Evolutionary conservation across 2,113 vertebrate genomes (phyloP).

Genomic region (Strigops habroptila): DNA sequence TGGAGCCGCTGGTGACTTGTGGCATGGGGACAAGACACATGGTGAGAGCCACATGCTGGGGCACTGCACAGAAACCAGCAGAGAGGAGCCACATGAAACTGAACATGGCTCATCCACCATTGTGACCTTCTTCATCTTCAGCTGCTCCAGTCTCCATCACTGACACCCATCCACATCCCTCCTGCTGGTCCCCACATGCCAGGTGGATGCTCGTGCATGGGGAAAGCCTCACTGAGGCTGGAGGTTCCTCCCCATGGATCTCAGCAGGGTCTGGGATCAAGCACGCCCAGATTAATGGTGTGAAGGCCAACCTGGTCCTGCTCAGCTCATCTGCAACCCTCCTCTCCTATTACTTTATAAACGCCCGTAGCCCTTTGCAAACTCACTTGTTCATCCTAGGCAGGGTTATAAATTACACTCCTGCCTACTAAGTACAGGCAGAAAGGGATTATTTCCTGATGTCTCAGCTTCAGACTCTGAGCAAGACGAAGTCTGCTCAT

Average conservation of each 20-base stretch:
- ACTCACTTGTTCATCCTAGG: rapidly evolving
- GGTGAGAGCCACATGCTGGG: not conserved
- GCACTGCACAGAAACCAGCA: rapidly evolving
- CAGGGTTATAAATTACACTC: not conserved
- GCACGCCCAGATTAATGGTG: rapidly evolving
- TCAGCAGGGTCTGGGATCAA: not conserved
- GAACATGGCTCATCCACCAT: rapidly evolving
- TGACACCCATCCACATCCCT: too few relatives aligned
- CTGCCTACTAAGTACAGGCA: not conserved
- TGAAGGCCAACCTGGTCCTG: not conserved
- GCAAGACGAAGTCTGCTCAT: not conserved
- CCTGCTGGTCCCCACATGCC: rapidly evolving
- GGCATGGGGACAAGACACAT: not conserved
- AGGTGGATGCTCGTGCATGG: rapidly evolving
- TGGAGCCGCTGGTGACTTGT: rapidly evolving
- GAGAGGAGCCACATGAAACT: not conserved
- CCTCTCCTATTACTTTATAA: rapidly evolving
- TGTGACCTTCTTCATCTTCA: not conserved
- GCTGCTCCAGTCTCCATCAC: not conserved
- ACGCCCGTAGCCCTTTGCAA: rapidly evolving
- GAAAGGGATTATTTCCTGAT: not conserved
- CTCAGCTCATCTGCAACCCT: not conserved
- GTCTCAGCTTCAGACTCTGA: rapidly evolving
- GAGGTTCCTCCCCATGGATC: not conserved
- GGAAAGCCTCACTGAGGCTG: not conserved